A percentile compares a stretch with the other conserved stretches of the same genome.
Evolutionary conservation across 2,888 invertebrate genomes (phyloP).

Genomic region (Copidosoma aretas): DNA sequence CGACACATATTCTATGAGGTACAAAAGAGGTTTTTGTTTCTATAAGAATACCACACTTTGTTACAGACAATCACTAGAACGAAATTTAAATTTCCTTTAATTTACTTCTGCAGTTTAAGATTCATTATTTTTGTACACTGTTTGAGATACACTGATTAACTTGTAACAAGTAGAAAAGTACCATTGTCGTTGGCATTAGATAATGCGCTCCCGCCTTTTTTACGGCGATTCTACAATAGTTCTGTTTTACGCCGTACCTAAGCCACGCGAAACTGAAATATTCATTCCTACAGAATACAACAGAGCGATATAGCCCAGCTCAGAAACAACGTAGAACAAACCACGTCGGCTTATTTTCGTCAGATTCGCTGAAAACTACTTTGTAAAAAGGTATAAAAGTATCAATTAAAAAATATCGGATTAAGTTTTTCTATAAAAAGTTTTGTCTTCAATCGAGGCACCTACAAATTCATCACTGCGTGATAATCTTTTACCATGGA

Average conservation of each 20-base stretch:
- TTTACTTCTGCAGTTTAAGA: too few relatives aligned
- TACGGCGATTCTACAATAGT: conserved; percentile 1
- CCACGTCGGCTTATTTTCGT: neutral
- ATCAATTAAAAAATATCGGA: conserved; percentile 1
- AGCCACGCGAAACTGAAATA: too few relatives aligned
- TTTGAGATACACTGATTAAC: too few relatives aligned
- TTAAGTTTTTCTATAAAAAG: neutral
- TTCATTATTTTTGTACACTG: too few relatives aligned
- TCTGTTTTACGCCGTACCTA: too few relatives aligned
- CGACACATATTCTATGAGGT: neutral
- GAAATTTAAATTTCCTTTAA: too few relatives aligned
- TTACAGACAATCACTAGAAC: too few relatives aligned
- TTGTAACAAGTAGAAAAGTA: conserved; percentile 33
- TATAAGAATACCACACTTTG: too few relatives aligned
- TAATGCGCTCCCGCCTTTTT: conserved; percentile 16
- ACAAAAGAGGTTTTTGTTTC: too few relatives aligned
- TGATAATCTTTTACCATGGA: conserved; percentile 1
- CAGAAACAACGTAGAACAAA: too few relatives aligned
- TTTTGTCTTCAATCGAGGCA: conserved; percentile 2
- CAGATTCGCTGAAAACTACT: conserved; percentile 26
- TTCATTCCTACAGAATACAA: too few relatives aligned
- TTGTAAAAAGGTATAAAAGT: conserved; percentile 28
- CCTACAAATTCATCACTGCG: conserved; percentile 6
- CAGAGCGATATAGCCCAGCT: too few relatives aligned
- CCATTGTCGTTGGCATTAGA: conserved; percentile 26